Evolutionary conservation across 2,113 vertebrate genomes (phyloP).

Genomic region (Pseudopipra pipra): DNA sequence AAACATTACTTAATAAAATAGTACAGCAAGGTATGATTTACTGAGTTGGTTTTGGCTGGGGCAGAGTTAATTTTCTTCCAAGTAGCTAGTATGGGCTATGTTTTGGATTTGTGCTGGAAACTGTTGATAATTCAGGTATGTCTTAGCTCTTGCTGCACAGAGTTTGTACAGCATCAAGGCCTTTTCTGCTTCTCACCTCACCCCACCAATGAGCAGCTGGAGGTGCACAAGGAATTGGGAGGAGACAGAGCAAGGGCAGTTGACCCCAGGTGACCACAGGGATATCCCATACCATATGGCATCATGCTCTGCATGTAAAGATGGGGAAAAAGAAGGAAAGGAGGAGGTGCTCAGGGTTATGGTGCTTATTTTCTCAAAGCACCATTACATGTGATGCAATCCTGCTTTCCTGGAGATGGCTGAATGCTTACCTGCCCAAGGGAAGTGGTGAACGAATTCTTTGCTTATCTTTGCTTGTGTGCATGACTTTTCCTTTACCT

Average conservation of each 20-base stretch:
- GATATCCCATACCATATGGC: neutral
- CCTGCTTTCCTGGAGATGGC: neutral
- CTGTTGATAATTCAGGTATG: neutral
- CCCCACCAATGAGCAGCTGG: neutral
- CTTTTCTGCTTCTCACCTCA: neutral
- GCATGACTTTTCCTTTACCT: neutral
- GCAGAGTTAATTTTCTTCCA: neutral
- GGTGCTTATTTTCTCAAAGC: neutral
- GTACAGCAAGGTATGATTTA: neutral
- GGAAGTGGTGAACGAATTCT: neutral
- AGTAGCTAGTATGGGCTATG: neutral
- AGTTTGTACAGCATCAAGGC: neutral
- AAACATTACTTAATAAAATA: slow-evolving; percentile 41
- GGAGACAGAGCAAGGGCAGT: neutral
- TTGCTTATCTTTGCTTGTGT: neutral
- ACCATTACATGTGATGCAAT: neutral
- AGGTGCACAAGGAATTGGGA: neutral
- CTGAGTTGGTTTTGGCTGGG: neutral
- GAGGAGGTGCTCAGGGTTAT: neutral
- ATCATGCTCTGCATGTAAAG: neutral
- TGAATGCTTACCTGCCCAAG: neutral
- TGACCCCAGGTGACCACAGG: neutral
- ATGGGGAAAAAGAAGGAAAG: neutral
- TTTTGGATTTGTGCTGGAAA: neutral
- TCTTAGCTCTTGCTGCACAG: neutral